A percentile compares a stretch with the other conserved stretches of the same genome.
Evolutionary conservation across 2,888 invertebrate genomes (phyloP).

Genomic region (Ametastegia equiseti): DNA sequence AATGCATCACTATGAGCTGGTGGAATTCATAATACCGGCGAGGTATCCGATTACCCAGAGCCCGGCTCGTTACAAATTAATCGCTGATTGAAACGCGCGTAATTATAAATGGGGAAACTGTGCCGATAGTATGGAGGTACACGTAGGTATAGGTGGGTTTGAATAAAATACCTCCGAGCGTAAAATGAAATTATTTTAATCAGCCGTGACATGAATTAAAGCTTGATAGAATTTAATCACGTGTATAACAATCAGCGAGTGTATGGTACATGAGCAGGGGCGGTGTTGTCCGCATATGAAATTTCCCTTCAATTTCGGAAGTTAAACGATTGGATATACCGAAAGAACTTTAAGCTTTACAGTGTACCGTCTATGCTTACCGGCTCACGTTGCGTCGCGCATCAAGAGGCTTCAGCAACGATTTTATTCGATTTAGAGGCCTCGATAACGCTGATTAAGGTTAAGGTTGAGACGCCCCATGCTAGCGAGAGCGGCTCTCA

Average conservation of each 20-base stretch:
- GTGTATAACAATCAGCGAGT: not conserved
- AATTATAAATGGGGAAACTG: conserved; percentile 11
- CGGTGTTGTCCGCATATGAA: not conserved
- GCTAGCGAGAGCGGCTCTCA: conserved; percentile 49
- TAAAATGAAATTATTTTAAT: not conserved
- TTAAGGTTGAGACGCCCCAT: conserved; percentile 33
- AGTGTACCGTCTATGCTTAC: not conserved
- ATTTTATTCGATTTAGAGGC: conserved; percentile 45
- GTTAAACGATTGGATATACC: not conserved
- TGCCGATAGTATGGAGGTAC: not conserved
- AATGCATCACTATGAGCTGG: not conserved
- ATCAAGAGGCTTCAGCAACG: not conserved
- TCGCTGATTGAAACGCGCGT: conserved; percentile 21
- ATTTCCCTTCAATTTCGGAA: not conserved
- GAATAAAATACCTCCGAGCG: not conserved
- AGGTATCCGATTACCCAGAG: not conserved
- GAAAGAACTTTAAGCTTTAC: not conserved
- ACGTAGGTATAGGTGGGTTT: not conserved
- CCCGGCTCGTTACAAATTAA: not conserved
- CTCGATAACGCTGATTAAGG: conserved; percentile 64
- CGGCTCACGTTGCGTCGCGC: not conserved
- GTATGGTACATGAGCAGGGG: not conserved
- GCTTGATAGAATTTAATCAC: not conserved
- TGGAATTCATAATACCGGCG: not conserved
- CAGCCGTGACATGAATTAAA: not conserved